A percentile compares a stretch with the other conserved stretches of the same genome.
Evolutionary conservation across 2,113 vertebrate genomes (phyloP).

Genomic region (Rhabdornis inornatus): DNA sequence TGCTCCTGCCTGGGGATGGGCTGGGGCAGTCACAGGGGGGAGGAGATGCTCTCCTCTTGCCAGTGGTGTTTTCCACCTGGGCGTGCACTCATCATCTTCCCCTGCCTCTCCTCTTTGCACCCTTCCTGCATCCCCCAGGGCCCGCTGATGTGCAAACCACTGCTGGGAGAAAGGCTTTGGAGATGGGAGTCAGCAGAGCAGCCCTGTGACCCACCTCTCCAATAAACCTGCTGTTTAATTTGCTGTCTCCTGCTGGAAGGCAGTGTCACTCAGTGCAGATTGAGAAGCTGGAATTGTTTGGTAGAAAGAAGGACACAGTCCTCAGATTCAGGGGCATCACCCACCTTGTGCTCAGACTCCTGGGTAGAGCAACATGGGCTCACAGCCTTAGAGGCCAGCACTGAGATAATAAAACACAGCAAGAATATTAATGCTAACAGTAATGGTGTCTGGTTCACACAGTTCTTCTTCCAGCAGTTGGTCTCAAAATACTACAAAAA

Average conservation of each 20-base stretch:
- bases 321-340: neutral
- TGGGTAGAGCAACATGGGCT: neutral
- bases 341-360: neutral
- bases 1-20: neutral
- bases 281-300: neutral
- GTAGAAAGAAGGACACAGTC: neutral
- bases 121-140: neutral
- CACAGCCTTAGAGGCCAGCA: neutral
- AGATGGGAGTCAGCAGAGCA: neutral
- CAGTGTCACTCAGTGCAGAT: neutral
- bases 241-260: neutral
- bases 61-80: neutral
- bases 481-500: neutral
- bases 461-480: neutral
- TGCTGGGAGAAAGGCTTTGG: neutral
- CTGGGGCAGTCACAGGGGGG: rapidly evolving
- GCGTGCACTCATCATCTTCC: rapidly evolving
- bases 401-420: neutral
- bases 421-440: neutral
- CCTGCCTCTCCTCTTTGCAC: neutral
- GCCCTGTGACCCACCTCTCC: neutral
- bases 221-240: neutral
- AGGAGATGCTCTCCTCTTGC: neutral
- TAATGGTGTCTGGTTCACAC: neutral
- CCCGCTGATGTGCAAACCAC: neutral